Percentiles rank a stretch among this genome's conserved stretches.
Conservation (phyloP, 2,888 invertebrate genomes). For the Coremacera marginata region DNA sequence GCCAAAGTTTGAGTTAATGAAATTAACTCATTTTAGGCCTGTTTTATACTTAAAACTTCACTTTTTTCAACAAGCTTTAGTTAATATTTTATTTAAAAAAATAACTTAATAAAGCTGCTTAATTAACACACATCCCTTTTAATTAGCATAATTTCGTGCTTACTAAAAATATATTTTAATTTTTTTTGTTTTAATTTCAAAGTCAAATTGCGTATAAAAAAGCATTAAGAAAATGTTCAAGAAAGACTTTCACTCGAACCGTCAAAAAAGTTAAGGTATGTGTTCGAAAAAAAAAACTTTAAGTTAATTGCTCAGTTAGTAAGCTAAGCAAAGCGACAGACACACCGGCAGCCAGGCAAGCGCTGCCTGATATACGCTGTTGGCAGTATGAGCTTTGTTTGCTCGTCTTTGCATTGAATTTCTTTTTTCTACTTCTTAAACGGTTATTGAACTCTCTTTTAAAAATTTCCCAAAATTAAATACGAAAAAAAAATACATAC, state of each 20-base stretch:
- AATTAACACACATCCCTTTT: too few species aligned
- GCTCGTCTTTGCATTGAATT: constrained; percentile 6
- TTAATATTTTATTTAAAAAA: too few species aligned
- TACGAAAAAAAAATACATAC: too few species aligned
- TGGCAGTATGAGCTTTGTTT: neutral
- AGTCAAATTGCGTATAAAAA: constrained; percentile 15
- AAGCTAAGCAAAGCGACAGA: neutral
- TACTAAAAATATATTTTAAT: neutral
- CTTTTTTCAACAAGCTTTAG: too few species aligned
- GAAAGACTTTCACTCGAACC: constrained; percentile 33
- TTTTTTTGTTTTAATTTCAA: constrained; percentile 10
- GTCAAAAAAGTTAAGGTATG: constrained; percentile 7
- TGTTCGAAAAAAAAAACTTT: neutral
- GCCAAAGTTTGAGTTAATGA: too few species aligned
- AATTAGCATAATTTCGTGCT: neutral
- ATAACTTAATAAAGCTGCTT: too few species aligned
- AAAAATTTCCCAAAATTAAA: neutral
- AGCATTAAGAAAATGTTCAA: neutral
- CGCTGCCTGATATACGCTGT: neutral
- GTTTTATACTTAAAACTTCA: too few species aligned
- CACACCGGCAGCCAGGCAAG: neutral
- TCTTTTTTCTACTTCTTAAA: constrained; percentile 9
- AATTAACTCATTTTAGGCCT: too few species aligned
- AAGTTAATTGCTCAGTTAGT: neutral
- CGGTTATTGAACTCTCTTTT: constrained; percentile 5